phyloP scores from a whole-genome alignment of 2,113 vertebrate species.

The Bambusicola thoracicus region DNA sequence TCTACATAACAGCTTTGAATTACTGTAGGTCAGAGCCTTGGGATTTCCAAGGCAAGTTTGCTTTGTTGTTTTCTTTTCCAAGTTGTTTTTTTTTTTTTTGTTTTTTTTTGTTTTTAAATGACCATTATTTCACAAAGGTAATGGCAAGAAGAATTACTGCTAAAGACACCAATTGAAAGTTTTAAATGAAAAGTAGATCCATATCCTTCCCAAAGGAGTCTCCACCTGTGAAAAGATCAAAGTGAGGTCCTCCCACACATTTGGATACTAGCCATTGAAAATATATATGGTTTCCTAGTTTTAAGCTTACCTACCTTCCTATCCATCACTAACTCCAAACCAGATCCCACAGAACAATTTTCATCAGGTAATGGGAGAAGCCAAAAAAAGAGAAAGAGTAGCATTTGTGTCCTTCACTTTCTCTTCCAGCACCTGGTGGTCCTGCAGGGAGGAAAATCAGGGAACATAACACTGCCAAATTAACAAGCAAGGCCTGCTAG shows the following conservation, averaged over 20 bases:
- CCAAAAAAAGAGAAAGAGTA: background rate
- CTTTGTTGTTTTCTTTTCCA: accelerated
- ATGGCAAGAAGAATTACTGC: accelerated
- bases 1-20: background rate
- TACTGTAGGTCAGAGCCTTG: background rate
- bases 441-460: background rate
- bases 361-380: background rate
- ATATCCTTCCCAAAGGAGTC: background rate
- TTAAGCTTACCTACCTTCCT: background rate
- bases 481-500: background rate
- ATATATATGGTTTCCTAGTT: background rate
- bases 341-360: background rate
- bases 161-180: accelerated
- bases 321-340: background rate
- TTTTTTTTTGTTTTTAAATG: background rate
- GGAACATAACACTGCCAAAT: background rate
- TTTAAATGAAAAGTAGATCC: background rate
- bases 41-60: accelerated
- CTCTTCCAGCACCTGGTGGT: background rate
- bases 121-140: background rate
- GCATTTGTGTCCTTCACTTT: accelerated
- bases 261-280: background rate
- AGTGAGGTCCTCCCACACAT: no score
- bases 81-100: background rate
- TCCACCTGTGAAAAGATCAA: background rate